Evolutionary conservation across 1,140 invertebrate species (phyloP).

Genomic region (Neomicropteryx cornuta): DNA sequence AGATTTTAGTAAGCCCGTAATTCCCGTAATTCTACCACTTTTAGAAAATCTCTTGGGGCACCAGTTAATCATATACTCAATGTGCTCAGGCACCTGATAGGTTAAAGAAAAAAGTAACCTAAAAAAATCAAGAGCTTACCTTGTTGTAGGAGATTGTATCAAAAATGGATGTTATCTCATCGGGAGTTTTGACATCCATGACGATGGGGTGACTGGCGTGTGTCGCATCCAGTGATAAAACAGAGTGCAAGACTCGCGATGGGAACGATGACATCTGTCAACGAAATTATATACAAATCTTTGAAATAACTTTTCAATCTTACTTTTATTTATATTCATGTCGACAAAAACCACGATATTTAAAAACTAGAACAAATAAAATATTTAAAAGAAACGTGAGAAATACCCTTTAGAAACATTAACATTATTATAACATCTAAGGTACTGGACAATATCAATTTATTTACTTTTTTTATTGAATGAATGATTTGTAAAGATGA

Average conservation of each 20-base stretch:
- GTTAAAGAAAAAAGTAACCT: background rate
- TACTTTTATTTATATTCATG: too few species aligned
- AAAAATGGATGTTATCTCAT: constrained; percentile 87
- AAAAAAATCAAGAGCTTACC: constrained; percentile 34
- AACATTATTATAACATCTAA: too few species aligned
- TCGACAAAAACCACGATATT: background rate
- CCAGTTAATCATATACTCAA: too few species aligned
- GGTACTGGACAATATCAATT: too few species aligned
- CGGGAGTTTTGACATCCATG: constrained; percentile 68
- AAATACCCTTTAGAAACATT: too few species aligned
- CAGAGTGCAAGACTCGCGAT: constrained; percentile 56
- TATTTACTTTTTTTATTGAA: too few species aligned
- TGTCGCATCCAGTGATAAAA: constrained; percentile 67
- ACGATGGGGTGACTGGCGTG: constrained; percentile 82
- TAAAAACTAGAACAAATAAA: constrained; percentile 10
- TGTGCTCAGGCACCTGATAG: too few species aligned
- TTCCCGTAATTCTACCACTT: too few species aligned
- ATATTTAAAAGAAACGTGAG: constrained; percentile 11
- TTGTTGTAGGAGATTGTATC: constrained; percentile 89
- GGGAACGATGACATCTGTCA: constrained; percentile 63
- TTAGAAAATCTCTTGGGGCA: too few species aligned
- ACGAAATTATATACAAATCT: background rate
- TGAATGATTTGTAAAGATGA: too few species aligned
- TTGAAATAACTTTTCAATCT: too few species aligned
- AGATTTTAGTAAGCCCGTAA: too few species aligned